phyloP scores from a whole-genome alignment of 2,888 invertebrate species.

The Scaptomyza parva region DNA sequence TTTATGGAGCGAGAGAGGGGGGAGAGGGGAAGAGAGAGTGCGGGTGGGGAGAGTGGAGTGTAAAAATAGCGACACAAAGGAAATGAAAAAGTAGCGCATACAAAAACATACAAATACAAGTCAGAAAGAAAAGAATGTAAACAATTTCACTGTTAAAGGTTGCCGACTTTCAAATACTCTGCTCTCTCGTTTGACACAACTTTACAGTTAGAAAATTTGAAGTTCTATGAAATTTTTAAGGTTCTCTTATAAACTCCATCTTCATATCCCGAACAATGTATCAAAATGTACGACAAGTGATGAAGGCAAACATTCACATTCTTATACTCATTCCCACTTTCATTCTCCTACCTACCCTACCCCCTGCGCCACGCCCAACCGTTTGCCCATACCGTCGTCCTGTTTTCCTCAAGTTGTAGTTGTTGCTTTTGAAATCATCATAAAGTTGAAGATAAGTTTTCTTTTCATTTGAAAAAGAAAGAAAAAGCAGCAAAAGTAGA shows the following conservation, averaged over 20 bases:
- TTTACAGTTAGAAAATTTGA: too few species aligned
- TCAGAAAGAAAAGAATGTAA: conserved; percentile 36
- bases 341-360: neutral
- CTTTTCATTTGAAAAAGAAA: conserved; percentile 70
- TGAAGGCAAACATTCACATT: conserved; percentile 63
- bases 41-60: conserved; percentile 3
- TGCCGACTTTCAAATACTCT: neutral
- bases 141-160: neutral
- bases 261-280: neutral
- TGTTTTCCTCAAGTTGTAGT: conserved; percentile 46
- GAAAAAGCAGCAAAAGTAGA: conserved; percentile 2
- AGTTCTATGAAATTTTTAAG: neutral
- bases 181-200: neutral
- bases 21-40: neutral
- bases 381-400: conserved; percentile 27
- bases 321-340: conserved; percentile 21
- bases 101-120: conserved; percentile 70
- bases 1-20: neutral
- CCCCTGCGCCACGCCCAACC: too few species aligned
- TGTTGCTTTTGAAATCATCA: conserved; percentile 76
- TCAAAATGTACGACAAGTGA: conserved; percentile 61
- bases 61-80: conserved; percentile 62
- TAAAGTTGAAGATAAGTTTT: conserved; percentile 81
- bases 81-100: conserved; percentile 72
- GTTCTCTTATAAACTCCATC: neutral